Evolutionary conservation across 2,888 invertebrate genomes (phyloP).

Genomic region (Colletes collaris): DNA sequence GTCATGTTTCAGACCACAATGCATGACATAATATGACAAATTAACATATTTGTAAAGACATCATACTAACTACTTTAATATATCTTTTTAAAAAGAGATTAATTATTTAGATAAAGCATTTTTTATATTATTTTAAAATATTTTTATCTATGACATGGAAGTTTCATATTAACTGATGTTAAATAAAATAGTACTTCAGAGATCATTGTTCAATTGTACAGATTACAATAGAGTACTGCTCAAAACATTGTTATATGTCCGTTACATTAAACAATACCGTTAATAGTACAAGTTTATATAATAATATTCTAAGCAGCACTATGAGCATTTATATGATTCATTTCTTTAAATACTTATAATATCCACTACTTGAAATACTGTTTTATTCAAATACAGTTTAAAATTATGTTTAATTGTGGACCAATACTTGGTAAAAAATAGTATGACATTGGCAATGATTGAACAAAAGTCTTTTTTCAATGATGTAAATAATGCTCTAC

Average conservation of each 20-base stretch:
- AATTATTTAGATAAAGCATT: constrained; percentile 17
- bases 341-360: not conserved
- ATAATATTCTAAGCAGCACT: constrained; percentile 15
- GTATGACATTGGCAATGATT: constrained; percentile 23
- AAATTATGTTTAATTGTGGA: constrained; percentile 17
- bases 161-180: constrained; percentile 13
- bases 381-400: constrained; percentile 23
- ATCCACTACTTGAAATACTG: constrained; percentile 27
- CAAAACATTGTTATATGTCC: constrained; percentile 5
- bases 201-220: constrained; percentile 15
- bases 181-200: constrained; percentile 42
- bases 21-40: constrained; percentile 7
- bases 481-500: constrained; percentile 62
- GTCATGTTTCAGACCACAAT: constrained; percentile 20
- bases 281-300: not conserved
- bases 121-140: constrained; percentile 16
- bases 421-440: constrained; percentile 28
- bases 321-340: constrained; percentile 12
- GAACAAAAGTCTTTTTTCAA: constrained; percentile 44
- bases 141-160: not conserved
- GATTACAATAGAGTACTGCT: constrained; percentile 12
- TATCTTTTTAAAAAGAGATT: not conserved
- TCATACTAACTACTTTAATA: constrained; percentile 1
- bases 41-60: constrained; percentile 1
- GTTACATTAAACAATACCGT: constrained; percentile 5